Conservation (phyloP, 2,797 vertebrate genomes). For the Paramormyrops hopkinsi region DNA sequence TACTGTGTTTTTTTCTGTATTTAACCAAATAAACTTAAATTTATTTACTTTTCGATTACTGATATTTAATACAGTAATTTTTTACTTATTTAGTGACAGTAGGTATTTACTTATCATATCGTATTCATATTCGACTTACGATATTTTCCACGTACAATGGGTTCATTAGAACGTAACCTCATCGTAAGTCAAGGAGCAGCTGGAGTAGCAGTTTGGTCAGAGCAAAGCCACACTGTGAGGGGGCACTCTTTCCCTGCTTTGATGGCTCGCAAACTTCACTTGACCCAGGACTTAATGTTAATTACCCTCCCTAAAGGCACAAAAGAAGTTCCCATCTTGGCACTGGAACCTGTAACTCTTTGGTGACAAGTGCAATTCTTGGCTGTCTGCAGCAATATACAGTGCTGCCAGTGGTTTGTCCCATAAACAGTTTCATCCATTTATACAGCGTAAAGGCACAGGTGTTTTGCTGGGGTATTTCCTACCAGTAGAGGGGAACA, state of each 20-base stretch:
- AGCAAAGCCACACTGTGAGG: neutral
- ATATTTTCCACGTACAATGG: neutral
- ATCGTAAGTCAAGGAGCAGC: neutral
- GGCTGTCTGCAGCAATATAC: neutral
- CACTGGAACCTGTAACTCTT: neutral
- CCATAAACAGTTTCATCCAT: neutral
- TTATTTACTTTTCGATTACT: neutral
- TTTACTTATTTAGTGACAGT: neutral
- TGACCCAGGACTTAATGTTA: neutral
- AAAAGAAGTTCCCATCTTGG: neutral
- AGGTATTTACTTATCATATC: neutral
- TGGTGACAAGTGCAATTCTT: neutral
- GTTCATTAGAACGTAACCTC: neutral
- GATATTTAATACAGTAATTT: neutral
- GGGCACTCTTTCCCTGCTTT: too few species aligned
- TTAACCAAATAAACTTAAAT: neutral
- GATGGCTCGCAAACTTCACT: neutral
- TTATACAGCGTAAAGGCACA: neutral
- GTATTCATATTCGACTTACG: neutral
- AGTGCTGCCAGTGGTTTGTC: neutral
- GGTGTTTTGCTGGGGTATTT: neutral
- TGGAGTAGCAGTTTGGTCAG: neutral
- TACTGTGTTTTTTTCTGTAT: neutral
- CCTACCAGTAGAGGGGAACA: neutral
- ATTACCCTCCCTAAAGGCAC: neutral